phyloP scores from a whole-genome alignment of 2,113 vertebrate genomes.

The Bucco capensis region DNA sequence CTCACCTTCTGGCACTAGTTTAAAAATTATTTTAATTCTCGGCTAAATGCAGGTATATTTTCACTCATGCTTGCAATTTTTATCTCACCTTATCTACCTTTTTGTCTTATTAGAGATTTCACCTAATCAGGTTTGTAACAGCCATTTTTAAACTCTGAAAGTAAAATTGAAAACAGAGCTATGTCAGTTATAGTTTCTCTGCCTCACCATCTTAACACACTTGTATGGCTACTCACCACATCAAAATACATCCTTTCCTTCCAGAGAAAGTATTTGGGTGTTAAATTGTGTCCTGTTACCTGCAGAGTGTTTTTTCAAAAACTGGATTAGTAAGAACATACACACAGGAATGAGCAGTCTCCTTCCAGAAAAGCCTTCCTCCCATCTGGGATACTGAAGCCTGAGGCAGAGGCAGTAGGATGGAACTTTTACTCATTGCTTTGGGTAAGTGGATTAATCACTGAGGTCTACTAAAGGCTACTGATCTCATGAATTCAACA shows the following conservation, averaged over 20 bases:
- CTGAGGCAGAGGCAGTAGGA: background rate
- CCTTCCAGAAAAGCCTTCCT: background rate
- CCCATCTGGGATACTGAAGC: background rate
- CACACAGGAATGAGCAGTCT: background rate
- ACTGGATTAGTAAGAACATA: background rate
- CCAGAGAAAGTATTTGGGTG: background rate
- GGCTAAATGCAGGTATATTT: background rate
- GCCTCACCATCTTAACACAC: background rate
- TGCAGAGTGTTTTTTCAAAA: background rate
- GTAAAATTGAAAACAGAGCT: background rate
- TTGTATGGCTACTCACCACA: background rate
- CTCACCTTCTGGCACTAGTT: background rate
- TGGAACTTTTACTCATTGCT: background rate
- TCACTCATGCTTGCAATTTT: background rate
- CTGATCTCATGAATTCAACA: background rate
- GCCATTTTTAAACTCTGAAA: background rate
- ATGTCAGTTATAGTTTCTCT: background rate
- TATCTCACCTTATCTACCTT: background rate
- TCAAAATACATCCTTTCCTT: background rate
- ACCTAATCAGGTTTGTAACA: background rate
- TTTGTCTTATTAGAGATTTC: background rate
- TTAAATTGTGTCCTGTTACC: background rate
- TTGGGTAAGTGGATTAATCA: background rate
- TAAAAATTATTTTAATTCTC: background rate
- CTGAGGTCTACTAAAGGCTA: background rate